A percentile compares a stretch with the other conserved stretches of the same genome.
Evolutionary conservation across 2,888 invertebrate genomes (phyloP).

Genomic region (Lottia scabra): DNA sequence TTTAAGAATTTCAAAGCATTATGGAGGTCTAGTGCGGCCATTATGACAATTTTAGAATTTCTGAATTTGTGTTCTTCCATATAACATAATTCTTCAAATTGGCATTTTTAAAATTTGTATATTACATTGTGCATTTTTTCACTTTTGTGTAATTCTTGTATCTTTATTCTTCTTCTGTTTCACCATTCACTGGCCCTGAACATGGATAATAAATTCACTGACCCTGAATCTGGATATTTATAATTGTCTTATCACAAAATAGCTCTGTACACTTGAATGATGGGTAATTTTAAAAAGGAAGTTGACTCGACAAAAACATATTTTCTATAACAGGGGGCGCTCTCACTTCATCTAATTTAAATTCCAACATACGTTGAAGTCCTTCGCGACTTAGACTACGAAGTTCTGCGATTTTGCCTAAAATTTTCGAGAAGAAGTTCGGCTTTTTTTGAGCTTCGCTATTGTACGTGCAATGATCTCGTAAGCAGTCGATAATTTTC

Average conservation of each 20-base stretch:
- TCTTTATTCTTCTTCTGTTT: background rate
- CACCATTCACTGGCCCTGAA: background rate
- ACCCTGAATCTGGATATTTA: background rate
- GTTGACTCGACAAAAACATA: constrained; percentile 89
- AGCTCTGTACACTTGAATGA: background rate
- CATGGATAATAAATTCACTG: background rate
- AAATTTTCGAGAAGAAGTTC: constrained; percentile 92
- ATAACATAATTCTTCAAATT: too few relatives aligned
- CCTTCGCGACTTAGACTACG: constrained; percentile 93
- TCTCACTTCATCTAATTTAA: constrained; percentile 91
- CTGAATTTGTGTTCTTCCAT: too few relatives aligned
- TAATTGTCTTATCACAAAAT: background rate
- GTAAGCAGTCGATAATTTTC: constrained; percentile 94
- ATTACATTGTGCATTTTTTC: background rate
- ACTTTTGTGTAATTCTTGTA: background rate
- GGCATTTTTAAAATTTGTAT: too few relatives aligned
- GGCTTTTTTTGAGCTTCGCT: constrained; percentile 89
- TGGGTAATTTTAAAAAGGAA: constrained; percentile 82
- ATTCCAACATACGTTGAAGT: constrained; percentile 86
- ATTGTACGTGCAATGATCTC: constrained; percentile 95
- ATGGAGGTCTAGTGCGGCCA: too few relatives aligned
- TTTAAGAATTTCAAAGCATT: too few relatives aligned
- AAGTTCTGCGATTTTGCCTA: constrained; percentile 92
- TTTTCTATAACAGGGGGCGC: constrained; percentile 94
- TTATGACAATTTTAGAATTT: too few relatives aligned